A percentile compares a stretch with the other conserved stretches of the same genome.
Evolutionary conservation across 30 jellyfish, hydroid and myxozoan genomes (phyloP).

Genomic region (Chrysaora quinquecirrha): DNA sequence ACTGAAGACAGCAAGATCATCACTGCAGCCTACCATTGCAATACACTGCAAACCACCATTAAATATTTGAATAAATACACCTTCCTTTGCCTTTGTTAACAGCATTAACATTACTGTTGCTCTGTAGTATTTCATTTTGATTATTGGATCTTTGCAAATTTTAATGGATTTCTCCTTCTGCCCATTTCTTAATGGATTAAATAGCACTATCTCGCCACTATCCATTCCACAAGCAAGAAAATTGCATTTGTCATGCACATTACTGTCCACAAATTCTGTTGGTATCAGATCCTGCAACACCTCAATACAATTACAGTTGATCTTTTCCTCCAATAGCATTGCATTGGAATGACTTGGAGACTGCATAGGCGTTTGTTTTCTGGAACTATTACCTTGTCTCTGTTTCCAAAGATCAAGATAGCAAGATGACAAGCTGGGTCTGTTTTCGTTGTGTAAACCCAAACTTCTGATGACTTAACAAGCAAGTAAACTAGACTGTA

Average conservation of each 20-base stretch:
- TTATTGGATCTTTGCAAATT: constrained; percentile 52
- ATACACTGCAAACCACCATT: constrained; percentile 9
- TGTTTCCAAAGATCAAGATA: constrained; percentile 18
- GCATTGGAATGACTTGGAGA: background rate
- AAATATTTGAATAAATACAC: constrained; percentile 18
- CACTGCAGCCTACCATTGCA: constrained; percentile 26
- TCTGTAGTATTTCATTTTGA: constrained; percentile 19
- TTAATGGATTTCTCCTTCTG: constrained; percentile 35
- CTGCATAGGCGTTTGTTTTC: too few species aligned
- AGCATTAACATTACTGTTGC: background rate
- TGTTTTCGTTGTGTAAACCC: constrained; percentile 85
- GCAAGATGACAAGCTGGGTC: constrained; percentile 92
- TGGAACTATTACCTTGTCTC: too few species aligned
- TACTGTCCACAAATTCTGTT: constrained; percentile 36
- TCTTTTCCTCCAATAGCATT: background rate
- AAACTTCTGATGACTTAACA: constrained; percentile 37
- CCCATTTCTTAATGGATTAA: constrained; percentile 58
- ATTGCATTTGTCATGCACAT: constrained; percentile 46
- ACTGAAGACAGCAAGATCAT: constrained; percentile 33
- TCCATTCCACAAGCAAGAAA: constrained; percentile 83
- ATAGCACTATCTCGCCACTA: constrained; percentile 66
- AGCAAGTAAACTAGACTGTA: constrained; percentile 64
- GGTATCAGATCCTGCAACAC: constrained; percentile 42
- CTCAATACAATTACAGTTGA: constrained; percentile 66
- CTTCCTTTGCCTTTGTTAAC: constrained; percentile 30